Base-by-base conservation (phyloP, 2,797 vertebrate genomes). In the Bradypodion pumilum region DNA sequence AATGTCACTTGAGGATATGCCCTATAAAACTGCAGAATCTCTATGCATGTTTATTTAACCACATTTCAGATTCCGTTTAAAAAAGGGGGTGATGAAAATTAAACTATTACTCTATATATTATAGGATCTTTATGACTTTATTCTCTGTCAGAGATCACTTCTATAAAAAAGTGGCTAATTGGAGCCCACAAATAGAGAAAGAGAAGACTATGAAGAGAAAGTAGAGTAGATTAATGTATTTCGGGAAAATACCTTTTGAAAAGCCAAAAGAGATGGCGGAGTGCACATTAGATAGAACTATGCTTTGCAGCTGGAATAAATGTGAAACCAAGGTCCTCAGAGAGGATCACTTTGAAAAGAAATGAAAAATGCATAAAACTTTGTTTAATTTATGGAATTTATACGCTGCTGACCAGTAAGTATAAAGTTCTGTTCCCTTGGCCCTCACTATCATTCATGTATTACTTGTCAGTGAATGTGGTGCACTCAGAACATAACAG, bases 331-430 rank as follows among this genome's bases (percentile, higher is more conserved):
- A 87, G 85, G 92, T 60, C 93, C 92, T 93, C 83, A 62, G 94
- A 95, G 91, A 92, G 90, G 89, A 93, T 92, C 87, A 63, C 91
- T 92, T 91, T 87, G 91, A 90, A 92, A 94, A 94, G 94, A 94
- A 95, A 95, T 92, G 95, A 95, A 95, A 94, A 96, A 94, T 90
- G 92, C 94, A 95, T 96, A 96, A 96, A 96, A 96, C 95, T 96
- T 96, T 90, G 95, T 93, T 94, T 95, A 96, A 96, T 96, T 96
- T 95, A 95, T 96, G 94, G 95, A 92, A 95, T 95, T 96, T 95
- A 95, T 95, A 95, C 93, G 95, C 95, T 95, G 95, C 96, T 97
- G 96, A 96, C 96, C 96, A 94, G 94, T 96, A 94, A 94, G 95
- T 96, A 96, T 94, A 93, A 96, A 96, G 96, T 95, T 95, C 92